Percentiles rank a stretch among this genome's conserved stretches.
Conservation (phyloP, 2,888 invertebrate species). For the Metallyticus violacea region DNA sequence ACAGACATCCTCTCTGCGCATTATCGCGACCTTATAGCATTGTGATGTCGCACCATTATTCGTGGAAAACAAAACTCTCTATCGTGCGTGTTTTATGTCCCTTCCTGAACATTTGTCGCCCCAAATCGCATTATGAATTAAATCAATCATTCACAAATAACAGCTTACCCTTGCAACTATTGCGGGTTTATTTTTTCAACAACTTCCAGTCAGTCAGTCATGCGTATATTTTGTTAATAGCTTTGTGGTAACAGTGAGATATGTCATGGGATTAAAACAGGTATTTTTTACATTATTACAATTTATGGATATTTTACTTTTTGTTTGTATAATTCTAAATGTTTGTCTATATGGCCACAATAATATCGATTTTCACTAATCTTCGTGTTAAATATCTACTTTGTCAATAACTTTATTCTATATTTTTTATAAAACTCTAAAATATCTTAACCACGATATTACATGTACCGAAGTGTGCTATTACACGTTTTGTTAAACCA, state of each 20-base stretch:
- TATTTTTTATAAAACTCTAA: too few relatives aligned
- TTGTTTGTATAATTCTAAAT: too few relatives aligned
- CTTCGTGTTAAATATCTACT: too few relatives aligned
- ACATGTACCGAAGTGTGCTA: too few relatives aligned
- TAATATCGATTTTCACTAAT: too few relatives aligned
- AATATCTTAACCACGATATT: too few relatives aligned
- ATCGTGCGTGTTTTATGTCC: not conserved
- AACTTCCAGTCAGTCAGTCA: not conserved
- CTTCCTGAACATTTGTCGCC: not conserved
- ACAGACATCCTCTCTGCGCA: not conserved
- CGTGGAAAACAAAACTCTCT: not conserved
- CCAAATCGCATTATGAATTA: not conserved
- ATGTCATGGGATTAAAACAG: too few relatives aligned
- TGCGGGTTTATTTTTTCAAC: not conserved
- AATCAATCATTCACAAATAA: not conserved
- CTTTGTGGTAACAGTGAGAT: not conserved
- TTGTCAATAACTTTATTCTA: too few relatives aligned
- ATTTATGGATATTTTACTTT: not conserved
- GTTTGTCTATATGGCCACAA: too few relatives aligned
- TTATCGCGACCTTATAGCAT: not conserved
- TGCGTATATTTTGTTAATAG: not conserved
- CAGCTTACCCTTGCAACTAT: not conserved
- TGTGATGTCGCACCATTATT: not conserved
- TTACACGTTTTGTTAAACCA: too few relatives aligned
- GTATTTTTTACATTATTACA: not conserved